A percentile compares a stretch with the other conserved stretches of the same genome.
phyloP scores from a whole-genome alignment of 1,140 invertebrate species.

The Drosophila quadrilineata region DNA sequence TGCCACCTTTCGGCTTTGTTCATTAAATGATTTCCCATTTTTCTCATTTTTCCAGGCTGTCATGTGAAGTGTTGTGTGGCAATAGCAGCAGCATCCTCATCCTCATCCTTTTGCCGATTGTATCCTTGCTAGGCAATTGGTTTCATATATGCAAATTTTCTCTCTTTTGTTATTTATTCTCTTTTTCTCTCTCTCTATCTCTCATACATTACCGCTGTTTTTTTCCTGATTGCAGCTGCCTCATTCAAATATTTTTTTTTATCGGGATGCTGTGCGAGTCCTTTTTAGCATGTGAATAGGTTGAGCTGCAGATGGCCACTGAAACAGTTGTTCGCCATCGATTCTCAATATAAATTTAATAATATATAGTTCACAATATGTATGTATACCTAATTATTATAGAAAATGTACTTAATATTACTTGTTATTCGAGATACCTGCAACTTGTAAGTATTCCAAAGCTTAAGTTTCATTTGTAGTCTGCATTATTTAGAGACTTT shows the following conservation, averaged over 20 bases:
- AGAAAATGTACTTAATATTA: neutral
- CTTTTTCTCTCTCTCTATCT: no score
- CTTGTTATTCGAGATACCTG: neutral
- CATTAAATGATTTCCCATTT: slow-evolving; percentile 61
- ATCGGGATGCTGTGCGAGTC: slow-evolving; percentile 26
- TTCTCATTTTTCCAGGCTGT: slow-evolving; percentile 46
- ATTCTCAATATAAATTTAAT: no score
- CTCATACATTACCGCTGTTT: no score
- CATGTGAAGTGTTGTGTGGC: slow-evolving; percentile 48
- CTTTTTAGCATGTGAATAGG: neutral
- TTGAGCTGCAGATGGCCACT: slow-evolving; percentile 16
- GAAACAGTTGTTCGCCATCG: slow-evolving; percentile 4
- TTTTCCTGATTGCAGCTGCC: slow-evolving; percentile 53
- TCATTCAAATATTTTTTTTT: slow-evolving; percentile 20
- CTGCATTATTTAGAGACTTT: slow-evolving; percentile 9
- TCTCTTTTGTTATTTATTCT: slow-evolving; percentile 14
- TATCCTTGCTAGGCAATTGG: slow-evolving; percentile 42
- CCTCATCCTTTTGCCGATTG: neutral
- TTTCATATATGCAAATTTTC: slow-evolving; percentile 70
- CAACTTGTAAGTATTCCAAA: neutral
- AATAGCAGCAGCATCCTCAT: slow-evolving; percentile 55
- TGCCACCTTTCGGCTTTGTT: slow-evolving; percentile 66
- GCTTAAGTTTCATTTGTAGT: neutral
- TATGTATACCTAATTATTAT: neutral
- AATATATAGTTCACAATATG: no score